Conservation (phyloP, 2,888 invertebrate genomes). For the Cephus runcator region DNA sequence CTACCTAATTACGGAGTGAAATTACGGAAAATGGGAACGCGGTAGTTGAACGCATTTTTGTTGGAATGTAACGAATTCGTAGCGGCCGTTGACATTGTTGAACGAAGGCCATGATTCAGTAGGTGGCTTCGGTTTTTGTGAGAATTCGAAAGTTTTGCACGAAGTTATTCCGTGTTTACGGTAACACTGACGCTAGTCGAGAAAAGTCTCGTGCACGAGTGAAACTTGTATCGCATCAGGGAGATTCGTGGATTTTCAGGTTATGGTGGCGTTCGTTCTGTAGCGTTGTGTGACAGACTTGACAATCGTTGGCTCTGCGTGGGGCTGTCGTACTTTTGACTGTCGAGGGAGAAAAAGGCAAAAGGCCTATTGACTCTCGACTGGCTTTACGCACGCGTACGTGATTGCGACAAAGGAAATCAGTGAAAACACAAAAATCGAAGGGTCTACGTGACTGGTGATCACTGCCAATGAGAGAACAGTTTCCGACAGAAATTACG, state of each 20-base stretch:
- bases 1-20: not conserved
- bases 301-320: not conserved
- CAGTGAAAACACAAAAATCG: not conserved
- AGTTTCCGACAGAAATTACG: not conserved
- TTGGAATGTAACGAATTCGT: not conserved
- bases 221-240: no score
- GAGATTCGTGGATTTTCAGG: no score
- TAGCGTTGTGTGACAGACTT: not conserved
- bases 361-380: not conserved
- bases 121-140: not conserved
- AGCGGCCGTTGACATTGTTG: not conserved
- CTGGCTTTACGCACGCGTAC: not conserved
- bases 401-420: not conserved
- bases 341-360: not conserved
- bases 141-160: not conserved
- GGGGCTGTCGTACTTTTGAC: not conserved
- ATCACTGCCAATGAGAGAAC: not conserved
- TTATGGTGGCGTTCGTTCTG: not conserved
- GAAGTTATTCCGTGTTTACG: not conserved
- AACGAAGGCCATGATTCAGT: not conserved
- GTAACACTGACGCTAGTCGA: no score
- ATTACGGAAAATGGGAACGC: not conserved
- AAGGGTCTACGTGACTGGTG: not conserved
- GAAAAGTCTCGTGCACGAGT: no score
- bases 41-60: not conserved